Evolutionary conservation across 2,113 vertebrate genomes (phyloP).

Genomic region (Apteryx owenii): DNA sequence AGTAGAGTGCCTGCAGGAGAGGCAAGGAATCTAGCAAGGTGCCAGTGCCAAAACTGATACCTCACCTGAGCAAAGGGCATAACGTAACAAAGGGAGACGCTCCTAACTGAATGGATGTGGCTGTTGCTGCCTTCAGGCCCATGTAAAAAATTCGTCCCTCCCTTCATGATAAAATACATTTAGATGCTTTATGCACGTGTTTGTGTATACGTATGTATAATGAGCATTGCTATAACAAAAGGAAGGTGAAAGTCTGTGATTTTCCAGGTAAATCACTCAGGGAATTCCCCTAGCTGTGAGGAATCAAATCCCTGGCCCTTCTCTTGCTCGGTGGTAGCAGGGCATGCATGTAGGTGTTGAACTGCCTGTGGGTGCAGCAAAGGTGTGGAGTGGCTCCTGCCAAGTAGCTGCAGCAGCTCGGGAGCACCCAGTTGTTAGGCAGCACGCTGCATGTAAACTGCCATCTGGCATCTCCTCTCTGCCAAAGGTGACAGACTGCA

Average conservation of each 20-base stretch:
- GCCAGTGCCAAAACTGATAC: background rate
- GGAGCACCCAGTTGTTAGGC: no score
- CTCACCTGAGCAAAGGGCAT: background rate
- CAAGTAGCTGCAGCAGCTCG: no score
- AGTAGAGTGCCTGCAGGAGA: background rate
- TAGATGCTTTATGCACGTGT: background rate
- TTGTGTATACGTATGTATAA: background rate
- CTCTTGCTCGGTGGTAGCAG: background rate
- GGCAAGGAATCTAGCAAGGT: background rate
- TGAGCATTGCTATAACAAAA: background rate
- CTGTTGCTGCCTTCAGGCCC: background rate
- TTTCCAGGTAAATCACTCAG: background rate
- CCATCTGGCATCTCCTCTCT: no score
- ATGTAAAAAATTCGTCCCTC: background rate
- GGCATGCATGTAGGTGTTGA: no score
- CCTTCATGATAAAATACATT: background rate
- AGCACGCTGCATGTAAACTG: no score
- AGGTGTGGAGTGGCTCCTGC: no score
- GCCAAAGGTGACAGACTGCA: no score
- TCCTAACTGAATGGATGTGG: background rate
- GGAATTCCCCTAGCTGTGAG: background rate
- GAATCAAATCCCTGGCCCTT: background rate
- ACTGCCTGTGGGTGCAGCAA: no score
- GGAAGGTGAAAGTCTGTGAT: background rate
- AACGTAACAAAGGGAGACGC: background rate